Base-by-base conservation (phyloP, 1,140 invertebrate species). In the Meteorus sp. region DNA sequence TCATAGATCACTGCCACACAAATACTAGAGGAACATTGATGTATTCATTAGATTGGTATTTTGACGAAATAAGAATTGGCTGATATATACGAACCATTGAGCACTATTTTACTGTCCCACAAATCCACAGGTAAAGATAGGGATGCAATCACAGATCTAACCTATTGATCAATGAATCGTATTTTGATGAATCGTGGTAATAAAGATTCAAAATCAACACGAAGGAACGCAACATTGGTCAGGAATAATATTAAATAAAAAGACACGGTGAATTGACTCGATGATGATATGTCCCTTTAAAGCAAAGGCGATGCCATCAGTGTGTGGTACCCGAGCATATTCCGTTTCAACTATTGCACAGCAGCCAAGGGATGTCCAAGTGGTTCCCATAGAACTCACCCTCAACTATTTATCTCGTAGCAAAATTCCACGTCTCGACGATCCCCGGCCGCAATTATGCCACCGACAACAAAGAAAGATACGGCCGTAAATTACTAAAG, bases 401-500 rank as follows among this genome's bases (percentile, higher is more conserved):
- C 59, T 63, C 45, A 59, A 65, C 56, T 63, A 67, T 61, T 64
- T 60, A 55, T 51, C 51, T 37, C 23, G 20, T 23, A 57, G 25
- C 19, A 13, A 37, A 51, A 51, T 50, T 50, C 37, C 33, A 43
- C 33, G 55, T 58, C 43, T 61, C 54, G 33, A 33, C 35, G 33
- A 65, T 61, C 63, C 56, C 51, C 56, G 60, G 50, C 56, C n/a
- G 41, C 47, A 62, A 74, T 78, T 73, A 75, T 67, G 69, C 68
- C 65, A 66, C 62, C 72, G 71, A 80, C 75, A 80, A 80, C 77
- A 79, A 79, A 79, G 78, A 75, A 74, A 73, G 69, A 76, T 71
- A 74, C 72, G 74, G 75, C 75, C 72, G 75, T 79, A 81, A 80
- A 78, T 81, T 80, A 78, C 73, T 74, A 78, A 76, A 80, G 76